Evolutionary conservation across 2,888 invertebrate species (phyloP).

Genomic region (Scaptomyza polygonia): DNA sequence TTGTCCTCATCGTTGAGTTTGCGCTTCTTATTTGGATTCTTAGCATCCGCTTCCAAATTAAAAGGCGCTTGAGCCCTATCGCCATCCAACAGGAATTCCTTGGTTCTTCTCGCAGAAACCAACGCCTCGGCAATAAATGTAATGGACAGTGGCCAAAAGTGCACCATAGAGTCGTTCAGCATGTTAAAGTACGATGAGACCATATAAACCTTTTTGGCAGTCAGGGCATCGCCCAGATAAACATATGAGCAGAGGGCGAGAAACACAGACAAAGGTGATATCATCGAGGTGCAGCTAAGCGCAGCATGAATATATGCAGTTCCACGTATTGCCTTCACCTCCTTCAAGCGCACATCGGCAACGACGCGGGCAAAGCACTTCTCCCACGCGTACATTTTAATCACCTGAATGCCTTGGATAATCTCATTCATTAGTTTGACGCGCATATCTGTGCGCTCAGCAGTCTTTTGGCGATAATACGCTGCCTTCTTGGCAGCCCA

Average conservation of each 20-base stretch:
- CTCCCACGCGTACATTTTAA: constrained; percentile 96
- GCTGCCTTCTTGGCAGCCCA: constrained; percentile 89
- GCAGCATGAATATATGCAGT: constrained; percentile 89
- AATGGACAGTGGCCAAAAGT: constrained; percentile 92
- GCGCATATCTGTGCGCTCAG: constrained; percentile 92
- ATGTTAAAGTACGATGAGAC: constrained; percentile 93
- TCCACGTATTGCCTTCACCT: constrained; percentile 88
- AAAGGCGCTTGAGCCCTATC: constrained; percentile 68
- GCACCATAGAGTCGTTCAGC: constrained; percentile 90
- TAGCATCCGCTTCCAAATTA: constrained; percentile 79
- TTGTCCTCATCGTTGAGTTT: constrained; percentile 43
- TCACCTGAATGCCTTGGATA: constrained; percentile 92
- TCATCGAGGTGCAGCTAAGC: constrained; percentile 89
- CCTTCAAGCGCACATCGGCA: constrained; percentile 89
- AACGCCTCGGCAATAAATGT: constrained; percentile 90
- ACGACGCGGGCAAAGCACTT: constrained; percentile 91
- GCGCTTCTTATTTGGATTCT: constrained; percentile 77
- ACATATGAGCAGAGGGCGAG: constrained; percentile 90
- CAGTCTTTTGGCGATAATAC: constrained; percentile 88
- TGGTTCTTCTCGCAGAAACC: constrained; percentile 89
- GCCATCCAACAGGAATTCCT: constrained; percentile 86
- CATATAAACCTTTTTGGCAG: constrained; percentile 91
- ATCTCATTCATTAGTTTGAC: constrained; percentile 96
- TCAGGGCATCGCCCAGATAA: constrained; percentile 87
- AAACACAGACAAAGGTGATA: constrained; percentile 91